Percentiles rank a stretch among this genome's conserved stretches.
phyloP scores from a whole-genome alignment of 1,140 invertebrate species.

The Drosophila athabasca region DNA sequence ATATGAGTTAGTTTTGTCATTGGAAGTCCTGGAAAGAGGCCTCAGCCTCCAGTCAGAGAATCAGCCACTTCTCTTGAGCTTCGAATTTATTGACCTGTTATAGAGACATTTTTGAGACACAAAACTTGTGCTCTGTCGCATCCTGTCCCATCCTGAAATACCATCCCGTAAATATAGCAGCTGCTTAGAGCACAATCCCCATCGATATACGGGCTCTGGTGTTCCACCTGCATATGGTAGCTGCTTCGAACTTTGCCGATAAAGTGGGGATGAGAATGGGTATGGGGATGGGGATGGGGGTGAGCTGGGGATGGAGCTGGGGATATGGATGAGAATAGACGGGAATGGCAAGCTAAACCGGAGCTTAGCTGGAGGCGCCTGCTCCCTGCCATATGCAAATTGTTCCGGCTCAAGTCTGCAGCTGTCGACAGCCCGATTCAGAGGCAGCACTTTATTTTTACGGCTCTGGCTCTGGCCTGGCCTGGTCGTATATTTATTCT shows the following conservation, averaged over 20 bases:
- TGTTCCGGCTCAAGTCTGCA: conserved; percentile 33
- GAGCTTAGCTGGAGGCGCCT: conserved; percentile 25
- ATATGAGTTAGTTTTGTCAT: not conserved
- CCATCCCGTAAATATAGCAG: conserved; percentile 50
- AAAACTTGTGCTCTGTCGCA: not conserved
- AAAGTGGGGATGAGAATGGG: not conserved
- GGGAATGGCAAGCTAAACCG: not conserved
- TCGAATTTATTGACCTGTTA: conserved; percentile 35
- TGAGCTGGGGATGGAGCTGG: too few species aligned
- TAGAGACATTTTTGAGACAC: conserved; percentile 28
- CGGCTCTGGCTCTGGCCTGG: conserved; percentile 13
- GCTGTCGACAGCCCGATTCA: conserved; percentile 27
- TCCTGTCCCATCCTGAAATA: conserved; percentile 22
- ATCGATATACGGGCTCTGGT: conserved; percentile 20
- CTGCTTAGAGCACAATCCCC: conserved; percentile 32
- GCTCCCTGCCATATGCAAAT: conserved; percentile 43
- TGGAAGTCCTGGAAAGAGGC: too few species aligned
- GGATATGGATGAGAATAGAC: too few species aligned
- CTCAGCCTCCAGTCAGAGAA: too few species aligned
- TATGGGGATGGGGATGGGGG: not conserved
- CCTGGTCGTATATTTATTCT: conserved; percentile 20
- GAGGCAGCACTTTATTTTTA: conserved; percentile 59
- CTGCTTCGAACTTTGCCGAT: conserved; percentile 8
- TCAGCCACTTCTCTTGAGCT: not conserved
- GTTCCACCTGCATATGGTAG: conserved; percentile 37